Base-by-base conservation (phyloP, 2,888 invertebrate genomes). In the Liodrosophila aerea region DNA sequence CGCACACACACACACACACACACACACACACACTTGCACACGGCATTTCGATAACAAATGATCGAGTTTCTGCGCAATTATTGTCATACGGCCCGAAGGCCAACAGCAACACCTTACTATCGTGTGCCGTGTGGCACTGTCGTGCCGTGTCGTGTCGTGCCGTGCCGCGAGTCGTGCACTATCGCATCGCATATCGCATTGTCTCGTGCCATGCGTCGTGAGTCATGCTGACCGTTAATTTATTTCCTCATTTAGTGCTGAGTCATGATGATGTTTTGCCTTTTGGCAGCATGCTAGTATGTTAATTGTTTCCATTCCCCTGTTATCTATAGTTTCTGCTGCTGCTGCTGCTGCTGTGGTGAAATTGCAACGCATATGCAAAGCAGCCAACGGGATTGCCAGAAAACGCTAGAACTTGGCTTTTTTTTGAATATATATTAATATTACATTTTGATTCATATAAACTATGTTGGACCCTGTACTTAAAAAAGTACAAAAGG, bases 211-310 rank as follows among this genome's bases (percentile, higher is more conserved):
- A 31, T 7, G 31, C 27, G 11, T 50, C 52, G 69, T 69, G 71
- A 71, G 44, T 70, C 69, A 71, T 54, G 22, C 8, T 11, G 16
- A 9, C 29, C 3, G 22, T 34, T 34, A 11, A 12, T 7, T 15
- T 44, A 31, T 11, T 22, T 2, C 5, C 2, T 16, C 41, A 18
- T 49, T 46, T 56, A 29, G 16, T 70, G 69, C 62, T 51, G 50
- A 62, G 5, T 71, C 66, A 70, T 27, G 71, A 51, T 70, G 69
- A 69, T 65, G 39, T 64, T 22, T 22, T 58, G 57, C 52, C 22
- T 31, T 27, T 15, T 4, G 15, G 30, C 56, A 56, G 12, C 49
- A 53, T 57, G 61, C 53, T 57, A n/a, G n/a, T n/a, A 70, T 71
- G 71, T 57, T 52, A 53, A 71, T 70, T 66, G 15, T 36, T 9